A percentile compares a stretch with the other conserved stretches of the same genome.
These are phyloP conservation scores for Heliconius melpomene DNA, from an alignment of 1,140 invertebrate genomes.

Conservation along the genomic window DNA sequence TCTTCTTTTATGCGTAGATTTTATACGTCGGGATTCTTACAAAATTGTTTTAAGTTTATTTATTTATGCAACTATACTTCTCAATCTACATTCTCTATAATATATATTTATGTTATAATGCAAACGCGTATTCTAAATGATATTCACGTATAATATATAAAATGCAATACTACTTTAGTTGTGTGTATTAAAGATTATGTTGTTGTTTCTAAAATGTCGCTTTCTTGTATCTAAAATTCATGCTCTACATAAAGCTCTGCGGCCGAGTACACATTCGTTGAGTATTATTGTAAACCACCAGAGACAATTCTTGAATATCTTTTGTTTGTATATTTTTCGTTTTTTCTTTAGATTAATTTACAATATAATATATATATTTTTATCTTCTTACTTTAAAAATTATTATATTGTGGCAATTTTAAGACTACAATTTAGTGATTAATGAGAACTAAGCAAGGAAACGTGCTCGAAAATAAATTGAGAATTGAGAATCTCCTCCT, in stretches of 20 bases:
- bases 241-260: constrained; percentile 56
- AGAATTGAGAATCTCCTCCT: too few relatives aligned
- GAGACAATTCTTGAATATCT: constrained; percentile 45
- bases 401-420: constrained; percentile 13
- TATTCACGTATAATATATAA: background rate
- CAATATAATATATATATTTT: background rate
- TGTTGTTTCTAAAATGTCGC: constrained; percentile 37
- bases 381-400: background rate
- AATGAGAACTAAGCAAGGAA: constrained; percentile 39
- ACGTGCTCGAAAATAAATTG: constrained; percentile 38
- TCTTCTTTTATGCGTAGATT: too few relatives aligned
- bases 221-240: constrained; percentile 63
- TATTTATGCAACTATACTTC: background rate
- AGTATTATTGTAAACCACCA: constrained; percentile 57
- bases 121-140: background rate
- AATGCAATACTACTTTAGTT: constrained; percentile 20
- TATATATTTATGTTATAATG: background rate
- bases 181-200: constrained; percentile 29
- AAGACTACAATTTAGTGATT: constrained; percentile 30
- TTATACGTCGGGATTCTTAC: too few relatives aligned
- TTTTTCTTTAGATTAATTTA: background rate
- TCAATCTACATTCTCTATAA: background rate
- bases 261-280: constrained; percentile 51
- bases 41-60: constrained; percentile 37
- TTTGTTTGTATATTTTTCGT: background rate